Evolutionary conservation across 2,888 invertebrate genomes (phyloP).

Genomic region (Agriotes lineatus): DNA sequence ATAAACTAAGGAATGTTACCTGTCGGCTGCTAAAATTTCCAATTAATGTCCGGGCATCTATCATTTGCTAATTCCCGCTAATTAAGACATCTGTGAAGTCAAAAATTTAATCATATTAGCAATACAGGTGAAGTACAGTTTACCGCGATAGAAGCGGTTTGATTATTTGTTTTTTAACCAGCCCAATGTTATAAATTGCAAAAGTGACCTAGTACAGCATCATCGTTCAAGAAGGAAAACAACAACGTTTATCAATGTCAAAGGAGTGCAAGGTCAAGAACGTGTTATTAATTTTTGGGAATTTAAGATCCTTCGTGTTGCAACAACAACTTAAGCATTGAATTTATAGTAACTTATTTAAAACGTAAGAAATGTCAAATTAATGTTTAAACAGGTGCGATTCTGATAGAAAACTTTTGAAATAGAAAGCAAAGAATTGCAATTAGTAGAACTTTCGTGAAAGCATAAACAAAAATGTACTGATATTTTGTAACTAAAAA

Average conservation of each 20-base stretch:
- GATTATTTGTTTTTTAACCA: neutral
- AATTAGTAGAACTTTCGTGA: too few relatives aligned
- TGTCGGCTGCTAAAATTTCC: too few relatives aligned
- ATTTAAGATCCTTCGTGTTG: too few relatives aligned
- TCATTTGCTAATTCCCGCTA: neutral
- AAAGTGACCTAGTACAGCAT: slow-evolving; percentile 21
- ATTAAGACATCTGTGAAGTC: neutral
- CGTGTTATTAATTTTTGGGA: too few relatives aligned
- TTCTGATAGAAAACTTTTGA: too few relatives aligned
- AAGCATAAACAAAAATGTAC: too few relatives aligned
- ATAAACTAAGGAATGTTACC: neutral
- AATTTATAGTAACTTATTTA: too few relatives aligned
- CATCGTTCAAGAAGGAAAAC: slow-evolving; percentile 1
- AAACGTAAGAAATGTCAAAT: too few relatives aligned
- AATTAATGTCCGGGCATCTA: neutral
- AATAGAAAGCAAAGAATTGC: too few relatives aligned
- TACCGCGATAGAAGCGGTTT: neutral
- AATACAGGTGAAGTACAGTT: neutral
- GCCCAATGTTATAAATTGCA: slow-evolving; percentile 21
- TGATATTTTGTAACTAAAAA: too few relatives aligned
- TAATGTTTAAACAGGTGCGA: too few relatives aligned
- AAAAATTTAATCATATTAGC: neutral
- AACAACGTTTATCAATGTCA: slow-evolving; percentile 15
- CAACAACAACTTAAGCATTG: too few relatives aligned
- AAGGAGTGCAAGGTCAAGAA: neutral